These are phyloP conservation scores for Lordiphosa fenestrarum DNA, from an alignment of 2,888 invertebrate species.

Conservation along the genomic window DNA sequence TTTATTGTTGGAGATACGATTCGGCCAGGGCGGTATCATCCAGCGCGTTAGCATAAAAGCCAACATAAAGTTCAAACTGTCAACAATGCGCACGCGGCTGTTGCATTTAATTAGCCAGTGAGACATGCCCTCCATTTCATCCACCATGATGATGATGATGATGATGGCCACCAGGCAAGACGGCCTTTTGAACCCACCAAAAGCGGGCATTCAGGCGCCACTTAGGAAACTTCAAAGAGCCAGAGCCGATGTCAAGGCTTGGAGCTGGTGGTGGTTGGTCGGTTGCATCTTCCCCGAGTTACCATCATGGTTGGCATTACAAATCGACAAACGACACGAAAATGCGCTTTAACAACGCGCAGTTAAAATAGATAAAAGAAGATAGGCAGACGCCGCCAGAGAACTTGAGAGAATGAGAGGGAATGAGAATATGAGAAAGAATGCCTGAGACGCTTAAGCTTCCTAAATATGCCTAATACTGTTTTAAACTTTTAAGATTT, in stretches of 20 bases:
- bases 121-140: constrained; percentile 10
- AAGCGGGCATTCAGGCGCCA: constrained; percentile 67
- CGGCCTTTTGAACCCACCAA: constrained; percentile 65
- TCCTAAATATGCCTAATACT: too few species aligned
- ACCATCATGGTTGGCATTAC: constrained; percentile 48
- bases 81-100: constrained; percentile 29
- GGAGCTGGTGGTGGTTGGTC: constrained; percentile 20
- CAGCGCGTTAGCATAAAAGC: constrained; percentile 36
- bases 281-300: constrained; percentile 29
- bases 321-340: constrained; percentile 78
- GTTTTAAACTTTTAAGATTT: too few species aligned
- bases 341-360: constrained; percentile 78
- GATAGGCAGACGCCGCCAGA: constrained; percentile 64
- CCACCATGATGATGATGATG: not conserved
- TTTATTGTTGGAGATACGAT: constrained; percentile 44
- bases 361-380: constrained; percentile 77
- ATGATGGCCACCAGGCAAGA: constrained; percentile 57
- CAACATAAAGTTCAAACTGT: constrained; percentile 57
- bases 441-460: too few species aligned
- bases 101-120: constrained; percentile 67
- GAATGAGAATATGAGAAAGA: not conserved
- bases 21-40: constrained; percentile 9
- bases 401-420: constrained; percentile 10
- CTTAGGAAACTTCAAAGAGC: constrained; percentile 71
- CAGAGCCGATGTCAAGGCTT: constrained; percentile 34